Evolutionary conservation across 2,888 invertebrate genomes (phyloP).

Genomic region (Philhelius pedissequus): DNA sequence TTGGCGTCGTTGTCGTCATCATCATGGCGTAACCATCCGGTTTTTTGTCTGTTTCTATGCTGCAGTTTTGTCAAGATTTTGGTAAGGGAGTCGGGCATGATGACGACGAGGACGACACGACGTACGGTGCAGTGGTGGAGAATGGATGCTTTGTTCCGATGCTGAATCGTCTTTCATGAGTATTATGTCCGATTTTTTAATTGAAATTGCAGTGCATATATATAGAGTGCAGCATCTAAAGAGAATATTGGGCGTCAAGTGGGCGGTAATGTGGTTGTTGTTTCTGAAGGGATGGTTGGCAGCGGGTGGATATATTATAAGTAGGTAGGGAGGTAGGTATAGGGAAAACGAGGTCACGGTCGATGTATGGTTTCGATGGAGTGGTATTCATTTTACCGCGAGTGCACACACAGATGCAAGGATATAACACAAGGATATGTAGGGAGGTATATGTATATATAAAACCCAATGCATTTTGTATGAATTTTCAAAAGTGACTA

Average conservation of each 20-base stretch:
- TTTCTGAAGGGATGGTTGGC: neutral
- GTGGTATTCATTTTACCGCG: slow-evolving; percentile 52
- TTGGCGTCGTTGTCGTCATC: slow-evolving; percentile 11
- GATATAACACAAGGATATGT: slow-evolving; percentile 1
- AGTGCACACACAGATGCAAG: slow-evolving; percentile 29
- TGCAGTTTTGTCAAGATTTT: slow-evolving; percentile 50
- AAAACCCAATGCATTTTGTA: slow-evolving; percentile 35
- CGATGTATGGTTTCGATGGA: slow-evolving; percentile 42
- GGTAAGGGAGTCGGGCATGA: neutral
- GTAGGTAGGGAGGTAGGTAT: slow-evolving; percentile 23
- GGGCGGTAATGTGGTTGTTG: slow-evolving; percentile 21
- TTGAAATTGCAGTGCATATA: slow-evolving; percentile 58
- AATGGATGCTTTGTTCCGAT: slow-evolving; percentile 19
- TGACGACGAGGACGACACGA: neutral
- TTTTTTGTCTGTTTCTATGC: slow-evolving; percentile 22
- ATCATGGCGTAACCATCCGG: slow-evolving; percentile 26
- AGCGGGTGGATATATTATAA: neutral
- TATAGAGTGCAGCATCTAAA: neutral
- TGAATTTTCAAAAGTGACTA: slow-evolving; percentile 52
- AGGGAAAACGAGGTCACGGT: slow-evolving; percentile 58
- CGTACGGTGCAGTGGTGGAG: neutral
- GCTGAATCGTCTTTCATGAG: slow-evolving; percentile 53
- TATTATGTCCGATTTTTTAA: slow-evolving; percentile 63
- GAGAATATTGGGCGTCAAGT: slow-evolving; percentile 7
- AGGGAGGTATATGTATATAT: neutral